Evolutionary conservation across 2,113 vertebrate genomes (phyloP), one percentile per base, ranked within the genome.

Genomic region (Pelobates fuscus): DNA sequence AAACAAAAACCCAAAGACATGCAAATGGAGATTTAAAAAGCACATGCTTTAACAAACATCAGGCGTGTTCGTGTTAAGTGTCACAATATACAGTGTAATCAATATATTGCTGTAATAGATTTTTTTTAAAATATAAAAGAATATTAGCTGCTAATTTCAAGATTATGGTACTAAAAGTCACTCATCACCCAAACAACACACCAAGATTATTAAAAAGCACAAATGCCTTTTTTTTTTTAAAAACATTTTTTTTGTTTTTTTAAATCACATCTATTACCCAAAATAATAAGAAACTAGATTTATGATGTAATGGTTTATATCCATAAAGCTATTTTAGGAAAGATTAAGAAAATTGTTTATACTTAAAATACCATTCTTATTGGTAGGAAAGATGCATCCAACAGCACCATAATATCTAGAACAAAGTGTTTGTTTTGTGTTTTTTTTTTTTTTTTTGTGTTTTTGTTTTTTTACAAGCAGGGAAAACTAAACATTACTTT

Each of bases 11-110:
- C 37, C 10, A 49, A n/a, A n/a, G n/a, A 30, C 71, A 66, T 74
- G 71, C 71, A 66, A 59, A 64, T 32, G 30, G 29, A 27, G 30
- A 41, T 24, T 15, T 23, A 7, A 44, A 66, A 66, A 61, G 71
- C 71, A 74, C 71, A 74, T 74, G 71, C 71, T 58, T 29, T 54
- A 18, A 74, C 61, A 63, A 55, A 64, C 61, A 26, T 26, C 61
- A 58, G 26, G 25, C 29, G 37, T 57, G 32, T 58, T n/a, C n/a
- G n/a, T 37, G 32, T 12, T 49, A 49, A 18, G 44, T 49, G 44
- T 61, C 14, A 27, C 23, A 54, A 74, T 58, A 66, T 74, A 72
- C 58, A 66, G 15, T 58, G 52, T 55, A 66, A 15, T 29, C 23
- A 18, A 44, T 66, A 44, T 66, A 74, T 74, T 66, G 71, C 71